Evolutionary conservation across 2,888 invertebrate genomes (phyloP).

Genomic region (Oscheius sp.): DNA sequence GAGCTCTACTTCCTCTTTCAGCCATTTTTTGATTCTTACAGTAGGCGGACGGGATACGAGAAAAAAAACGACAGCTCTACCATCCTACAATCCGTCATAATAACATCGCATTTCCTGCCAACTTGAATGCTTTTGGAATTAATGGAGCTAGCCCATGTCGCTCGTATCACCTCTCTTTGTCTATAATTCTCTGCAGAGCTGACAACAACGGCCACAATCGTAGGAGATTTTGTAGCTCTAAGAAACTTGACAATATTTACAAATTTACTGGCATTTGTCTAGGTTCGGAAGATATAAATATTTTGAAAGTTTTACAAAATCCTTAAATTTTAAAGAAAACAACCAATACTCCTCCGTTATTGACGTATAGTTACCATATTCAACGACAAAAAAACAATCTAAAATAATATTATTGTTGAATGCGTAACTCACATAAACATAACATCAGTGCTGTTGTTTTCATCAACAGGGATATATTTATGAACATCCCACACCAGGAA

Average conservation of each 20-base stretch:
- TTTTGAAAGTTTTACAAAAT: not conserved
- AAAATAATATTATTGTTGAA: not conserved
- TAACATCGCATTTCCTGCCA: not conserved
- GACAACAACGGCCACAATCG: conserved; percentile 37
- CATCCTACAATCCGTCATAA: not conserved
- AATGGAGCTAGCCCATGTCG: conserved; percentile 40
- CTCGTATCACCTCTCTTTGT: conserved; percentile 42
- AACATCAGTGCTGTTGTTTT: not conserved
- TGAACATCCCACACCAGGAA: not conserved
- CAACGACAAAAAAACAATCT: conserved; percentile 16
- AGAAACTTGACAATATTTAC: not conserved
- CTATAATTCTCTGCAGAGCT: conserved; percentile 36
- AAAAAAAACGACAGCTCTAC: conserved; percentile 27
- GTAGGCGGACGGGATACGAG: conserved; percentile 33
- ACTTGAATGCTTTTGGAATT: not conserved
- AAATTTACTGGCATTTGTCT: not conserved
- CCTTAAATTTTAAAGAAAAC: not conserved
- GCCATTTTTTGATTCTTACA: conserved; percentile 3
- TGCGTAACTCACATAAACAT: conserved; percentile 3
- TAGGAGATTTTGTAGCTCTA: conserved; percentile 22
- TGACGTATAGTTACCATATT: too few species aligned
- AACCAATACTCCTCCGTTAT: not conserved
- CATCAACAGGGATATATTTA: not conserved
- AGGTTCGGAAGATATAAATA: not conserved
- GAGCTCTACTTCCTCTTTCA: conserved; percentile 37